phyloP scores from a whole-genome alignment of 2,888 invertebrate species.

The Diaphora mendica region DNA sequence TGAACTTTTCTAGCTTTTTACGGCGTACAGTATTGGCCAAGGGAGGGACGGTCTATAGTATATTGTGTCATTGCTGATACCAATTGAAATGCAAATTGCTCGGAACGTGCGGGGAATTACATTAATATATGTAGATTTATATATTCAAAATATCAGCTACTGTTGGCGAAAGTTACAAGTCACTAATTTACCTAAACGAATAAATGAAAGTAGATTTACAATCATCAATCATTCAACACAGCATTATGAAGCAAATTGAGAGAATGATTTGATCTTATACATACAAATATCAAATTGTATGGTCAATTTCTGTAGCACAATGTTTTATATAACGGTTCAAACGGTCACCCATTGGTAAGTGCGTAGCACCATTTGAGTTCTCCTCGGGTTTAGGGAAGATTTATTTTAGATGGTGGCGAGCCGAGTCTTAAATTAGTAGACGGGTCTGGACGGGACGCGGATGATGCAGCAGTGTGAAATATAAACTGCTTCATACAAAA shows the following conservation, averaged over 20 bases:
- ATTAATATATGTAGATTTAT: slow-evolving; percentile 24
- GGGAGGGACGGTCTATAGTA: no score
- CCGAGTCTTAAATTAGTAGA: no score
- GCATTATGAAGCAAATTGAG: slow-evolving; percentile 4
- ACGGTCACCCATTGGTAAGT: no score
- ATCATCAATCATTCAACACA: slow-evolving; percentile 38
- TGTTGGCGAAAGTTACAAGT: slow-evolving; percentile 32
- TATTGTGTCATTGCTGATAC: no score
- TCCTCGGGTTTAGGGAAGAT: no score
- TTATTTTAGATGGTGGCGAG: no score
- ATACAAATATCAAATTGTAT: slow-evolving; percentile 22
- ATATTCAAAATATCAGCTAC: slow-evolving; percentile 27
- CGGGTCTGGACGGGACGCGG: no score
- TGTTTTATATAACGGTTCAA: neutral
- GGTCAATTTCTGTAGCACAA: slow-evolving; percentile 19
- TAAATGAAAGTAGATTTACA: slow-evolving; percentile 44
- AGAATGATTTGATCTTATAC: neutral
- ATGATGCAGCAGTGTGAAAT: no score
- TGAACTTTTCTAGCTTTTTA: no score
- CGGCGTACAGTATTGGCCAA: no score
- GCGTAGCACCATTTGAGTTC: no score
- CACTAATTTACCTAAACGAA: slow-evolving; percentile 43
- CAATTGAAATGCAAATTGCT: slow-evolving; percentile 46
- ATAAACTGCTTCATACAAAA: no score
- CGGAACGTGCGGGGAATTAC: slow-evolving; percentile 30